Percentiles rank a stretch among this genome's conserved stretches.
Evolutionary conservation across 2,797 vertebrate species (phyloP).

Genomic region (Syncerus caffer): DNA sequence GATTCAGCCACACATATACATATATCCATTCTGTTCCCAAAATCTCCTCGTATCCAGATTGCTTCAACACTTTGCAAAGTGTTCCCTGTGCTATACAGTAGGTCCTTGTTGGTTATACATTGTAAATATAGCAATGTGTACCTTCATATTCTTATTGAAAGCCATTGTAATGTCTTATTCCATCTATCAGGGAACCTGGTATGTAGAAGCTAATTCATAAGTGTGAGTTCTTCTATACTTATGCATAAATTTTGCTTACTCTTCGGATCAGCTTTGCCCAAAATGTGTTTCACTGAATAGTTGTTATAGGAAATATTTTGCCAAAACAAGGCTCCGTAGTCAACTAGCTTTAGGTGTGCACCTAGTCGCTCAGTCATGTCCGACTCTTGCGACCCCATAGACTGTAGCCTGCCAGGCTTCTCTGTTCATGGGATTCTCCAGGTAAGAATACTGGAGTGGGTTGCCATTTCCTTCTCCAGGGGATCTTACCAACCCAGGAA

Average conservation of each 20-base stretch:
- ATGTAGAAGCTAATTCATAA: neutral
- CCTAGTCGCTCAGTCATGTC: neutral
- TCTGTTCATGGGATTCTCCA: neutral
- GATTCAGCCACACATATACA: neutral
- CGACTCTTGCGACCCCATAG: fast-evolving
- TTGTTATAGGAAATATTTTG: neutral
- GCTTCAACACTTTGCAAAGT: neutral
- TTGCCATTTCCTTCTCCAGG: neutral
- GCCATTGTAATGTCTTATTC: neutral
- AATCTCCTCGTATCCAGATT: neutral
- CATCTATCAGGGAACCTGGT: neutral
- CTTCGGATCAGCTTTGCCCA: neutral
- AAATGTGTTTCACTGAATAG: neutral
- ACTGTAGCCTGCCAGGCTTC: neutral
- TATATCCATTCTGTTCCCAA: neutral
- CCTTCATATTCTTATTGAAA: neutral
- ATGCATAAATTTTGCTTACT: neutral
- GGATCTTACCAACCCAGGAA: neutral
- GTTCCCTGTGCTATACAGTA: neutral
- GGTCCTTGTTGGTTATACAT: neutral
- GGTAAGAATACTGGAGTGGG: neutral
- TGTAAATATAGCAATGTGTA: neutral
- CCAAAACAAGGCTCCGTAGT: neutral
- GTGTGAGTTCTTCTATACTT: neutral
- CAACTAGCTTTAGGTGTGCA: neutral